These are phyloP conservation scores for Hypena proboscidalis DNA, from an alignment of 2,888 invertebrate genomes.

Conservation along the genomic window DNA sequence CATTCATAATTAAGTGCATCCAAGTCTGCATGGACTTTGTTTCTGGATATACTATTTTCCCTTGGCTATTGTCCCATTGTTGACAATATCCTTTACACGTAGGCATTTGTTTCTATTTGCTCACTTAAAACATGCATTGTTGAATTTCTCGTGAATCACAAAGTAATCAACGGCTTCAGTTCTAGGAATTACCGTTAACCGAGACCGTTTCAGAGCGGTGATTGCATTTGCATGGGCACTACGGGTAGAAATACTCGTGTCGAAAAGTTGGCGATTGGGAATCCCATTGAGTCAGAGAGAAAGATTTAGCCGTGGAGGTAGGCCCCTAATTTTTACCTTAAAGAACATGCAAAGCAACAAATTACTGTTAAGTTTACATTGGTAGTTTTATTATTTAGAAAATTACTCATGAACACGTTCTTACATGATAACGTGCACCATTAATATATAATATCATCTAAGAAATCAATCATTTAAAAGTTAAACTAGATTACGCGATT, in stretches of 20 bases:
- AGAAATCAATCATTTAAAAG: no score
- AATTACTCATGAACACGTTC: no score
- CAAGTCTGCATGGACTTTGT: not conserved
- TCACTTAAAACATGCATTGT: constrained; percentile 28
- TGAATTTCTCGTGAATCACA: constrained; percentile 43
- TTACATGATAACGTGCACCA: no score
- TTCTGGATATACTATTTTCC: constrained; percentile 7
- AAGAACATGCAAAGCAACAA: no score
- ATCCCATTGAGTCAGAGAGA: constrained; percentile 13
- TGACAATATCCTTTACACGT: constrained; percentile 16
- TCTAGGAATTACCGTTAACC: constrained; percentile 39
- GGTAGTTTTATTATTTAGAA: no score
- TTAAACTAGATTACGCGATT: no score
- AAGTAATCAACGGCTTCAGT: constrained; percentile 36
- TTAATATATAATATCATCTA: no score
- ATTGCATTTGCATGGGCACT: constrained; percentile 10
- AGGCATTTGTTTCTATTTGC: constrained; percentile 22
- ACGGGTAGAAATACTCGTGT: no score
- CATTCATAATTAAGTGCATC: no score
- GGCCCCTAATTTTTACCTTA: no score
- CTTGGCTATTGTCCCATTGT: constrained; percentile 3
- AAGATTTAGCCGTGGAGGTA: not conserved
- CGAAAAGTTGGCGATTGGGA: constrained; percentile 8
- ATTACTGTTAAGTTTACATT: no score
- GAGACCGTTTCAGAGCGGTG: constrained; percentile 15